phyloP scores from a whole-genome alignment of 2,888 invertebrate species.

The Drosophila neutralis region DNA sequence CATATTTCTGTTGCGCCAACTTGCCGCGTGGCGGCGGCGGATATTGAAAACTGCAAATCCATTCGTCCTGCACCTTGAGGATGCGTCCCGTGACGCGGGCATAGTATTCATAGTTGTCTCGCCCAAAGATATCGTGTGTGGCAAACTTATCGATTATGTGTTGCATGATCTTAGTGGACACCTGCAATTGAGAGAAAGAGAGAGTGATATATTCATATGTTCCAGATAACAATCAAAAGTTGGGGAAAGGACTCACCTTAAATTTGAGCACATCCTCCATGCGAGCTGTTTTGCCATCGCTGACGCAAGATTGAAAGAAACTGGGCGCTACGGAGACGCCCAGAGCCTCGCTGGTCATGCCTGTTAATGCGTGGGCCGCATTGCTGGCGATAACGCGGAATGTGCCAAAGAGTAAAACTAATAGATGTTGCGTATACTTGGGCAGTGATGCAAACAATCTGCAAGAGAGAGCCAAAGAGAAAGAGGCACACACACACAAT shows the following conservation, averaged over 20 bases:
- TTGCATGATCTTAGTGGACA: slow-evolving; percentile 98
- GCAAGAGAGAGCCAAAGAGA: slow-evolving; percentile 69
- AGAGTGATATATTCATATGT: neutral
- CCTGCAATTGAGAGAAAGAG: slow-evolving; percentile 85
- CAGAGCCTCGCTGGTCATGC: slow-evolving; percentile 97
- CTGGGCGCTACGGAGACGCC: slow-evolving; percentile 98
- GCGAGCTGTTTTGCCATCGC: slow-evolving; percentile 96
- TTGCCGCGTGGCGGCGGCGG: slow-evolving; percentile 90
- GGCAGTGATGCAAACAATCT: slow-evolving; percentile 95
- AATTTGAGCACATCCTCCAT: slow-evolving; percentile 98
- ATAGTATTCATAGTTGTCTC: slow-evolving; percentile 97
- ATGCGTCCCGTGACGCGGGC: slow-evolving; percentile 97
- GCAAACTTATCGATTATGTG: slow-evolving; percentile 99
- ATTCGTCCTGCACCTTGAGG: slow-evolving; percentile 96
- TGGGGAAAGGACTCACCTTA: slow-evolving; percentile 88
- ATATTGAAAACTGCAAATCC: slow-evolving; percentile 97
- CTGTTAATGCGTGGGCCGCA: slow-evolving; percentile 94
- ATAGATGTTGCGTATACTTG: slow-evolving; percentile 94
- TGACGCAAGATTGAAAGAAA: slow-evolving; percentile 98
- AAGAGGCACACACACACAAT: slow-evolving; percentile 28
- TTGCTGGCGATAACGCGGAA: slow-evolving; percentile 97
- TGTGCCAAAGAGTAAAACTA: slow-evolving; percentile 98
- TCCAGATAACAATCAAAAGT: accelerated
- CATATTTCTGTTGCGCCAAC: slow-evolving; percentile 88
- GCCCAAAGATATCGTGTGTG: slow-evolving; percentile 96